phyloP scores from a whole-genome alignment of 2,888 invertebrate genomes.

The Drosophila tripunctata region DNA sequence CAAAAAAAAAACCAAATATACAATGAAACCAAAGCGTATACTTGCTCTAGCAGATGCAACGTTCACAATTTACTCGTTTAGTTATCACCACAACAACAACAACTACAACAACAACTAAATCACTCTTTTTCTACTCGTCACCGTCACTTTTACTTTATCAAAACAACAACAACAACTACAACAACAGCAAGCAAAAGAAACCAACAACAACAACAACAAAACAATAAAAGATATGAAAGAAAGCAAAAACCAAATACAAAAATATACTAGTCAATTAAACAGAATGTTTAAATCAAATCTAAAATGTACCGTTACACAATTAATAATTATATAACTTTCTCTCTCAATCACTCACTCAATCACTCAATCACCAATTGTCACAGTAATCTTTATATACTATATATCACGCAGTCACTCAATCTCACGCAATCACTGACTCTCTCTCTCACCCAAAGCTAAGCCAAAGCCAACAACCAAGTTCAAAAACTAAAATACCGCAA shows the following conservation, averaged over 20 bases:
- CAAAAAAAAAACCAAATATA: not conserved
- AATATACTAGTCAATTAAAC: slow-evolving; percentile 45
- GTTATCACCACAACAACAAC: slow-evolving; percentile 37
- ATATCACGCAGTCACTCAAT: slow-evolving; percentile 58
- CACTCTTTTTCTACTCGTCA: slow-evolving; percentile 23
- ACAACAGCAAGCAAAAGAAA: slow-evolving; percentile 14
- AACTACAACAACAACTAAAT: slow-evolving; percentile 36
- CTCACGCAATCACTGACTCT: slow-evolving; percentile 62
- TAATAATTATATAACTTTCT: no score
- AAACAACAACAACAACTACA: slow-evolving; percentile 1
- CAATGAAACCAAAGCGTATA: slow-evolving; percentile 17
- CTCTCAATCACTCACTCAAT: slow-evolving; percentile 54
- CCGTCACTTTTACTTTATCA: slow-evolving; percentile 34
- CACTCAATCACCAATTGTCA: slow-evolving; percentile 62
- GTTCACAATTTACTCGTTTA: slow-evolving; percentile 43
- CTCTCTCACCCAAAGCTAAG: slow-evolving; percentile 56
- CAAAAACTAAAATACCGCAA: slow-evolving; percentile 33
- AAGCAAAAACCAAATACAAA: slow-evolving; percentile 26
- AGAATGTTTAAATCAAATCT: slow-evolving; percentile 38
- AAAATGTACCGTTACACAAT: no score
- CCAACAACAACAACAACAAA: slow-evolving; percentile 9
- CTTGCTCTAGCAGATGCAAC: slow-evolving; percentile 41
- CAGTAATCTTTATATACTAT: slow-evolving; percentile 43
- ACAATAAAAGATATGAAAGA: slow-evolving; percentile 21
- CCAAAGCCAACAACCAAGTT: slow-evolving; percentile 34